Conservation (phyloP, 2,113 vertebrate genomes). For the Heliornis fulica region DNA sequence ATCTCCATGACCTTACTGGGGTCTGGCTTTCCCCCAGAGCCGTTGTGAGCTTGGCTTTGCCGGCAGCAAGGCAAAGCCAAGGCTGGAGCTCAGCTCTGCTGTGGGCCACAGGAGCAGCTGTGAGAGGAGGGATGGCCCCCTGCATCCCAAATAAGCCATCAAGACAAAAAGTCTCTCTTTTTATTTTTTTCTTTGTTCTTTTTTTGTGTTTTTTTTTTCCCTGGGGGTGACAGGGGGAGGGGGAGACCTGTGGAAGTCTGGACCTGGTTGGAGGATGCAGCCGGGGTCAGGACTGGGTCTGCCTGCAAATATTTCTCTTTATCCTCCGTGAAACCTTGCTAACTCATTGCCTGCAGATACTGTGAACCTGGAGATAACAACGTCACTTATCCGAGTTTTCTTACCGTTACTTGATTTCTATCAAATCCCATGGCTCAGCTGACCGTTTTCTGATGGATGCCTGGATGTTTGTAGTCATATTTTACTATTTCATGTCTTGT, state of each 20-base stretch:
- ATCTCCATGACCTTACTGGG: background rate
- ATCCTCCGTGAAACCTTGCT: background rate
- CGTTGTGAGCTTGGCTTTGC: fast-evolving
- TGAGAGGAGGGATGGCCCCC: background rate
- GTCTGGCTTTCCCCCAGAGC: background rate
- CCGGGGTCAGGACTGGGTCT: background rate
- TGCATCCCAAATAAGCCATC: background rate
- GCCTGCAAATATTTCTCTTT: background rate
- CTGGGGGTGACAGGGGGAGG: fast-evolving
- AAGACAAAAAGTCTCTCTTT: background rate
- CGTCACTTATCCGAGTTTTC: background rate
- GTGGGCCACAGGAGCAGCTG: background rate
- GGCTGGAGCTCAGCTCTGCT: background rate
- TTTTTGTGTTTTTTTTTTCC: too few species aligned
- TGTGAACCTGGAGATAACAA: background rate
- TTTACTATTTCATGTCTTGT: background rate
- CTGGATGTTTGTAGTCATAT: background rate
- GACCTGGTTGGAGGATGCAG: background rate
- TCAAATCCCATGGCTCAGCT: background rate
- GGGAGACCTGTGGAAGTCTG: background rate
- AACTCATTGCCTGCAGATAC: background rate
- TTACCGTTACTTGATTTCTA: background rate
- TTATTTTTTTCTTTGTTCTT: too few species aligned
- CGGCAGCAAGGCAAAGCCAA: background rate
- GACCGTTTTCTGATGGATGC: background rate